phyloP scores from a whole-genome alignment of 1,140 invertebrate genomes.

The Ganaspis sp. region DNA sequence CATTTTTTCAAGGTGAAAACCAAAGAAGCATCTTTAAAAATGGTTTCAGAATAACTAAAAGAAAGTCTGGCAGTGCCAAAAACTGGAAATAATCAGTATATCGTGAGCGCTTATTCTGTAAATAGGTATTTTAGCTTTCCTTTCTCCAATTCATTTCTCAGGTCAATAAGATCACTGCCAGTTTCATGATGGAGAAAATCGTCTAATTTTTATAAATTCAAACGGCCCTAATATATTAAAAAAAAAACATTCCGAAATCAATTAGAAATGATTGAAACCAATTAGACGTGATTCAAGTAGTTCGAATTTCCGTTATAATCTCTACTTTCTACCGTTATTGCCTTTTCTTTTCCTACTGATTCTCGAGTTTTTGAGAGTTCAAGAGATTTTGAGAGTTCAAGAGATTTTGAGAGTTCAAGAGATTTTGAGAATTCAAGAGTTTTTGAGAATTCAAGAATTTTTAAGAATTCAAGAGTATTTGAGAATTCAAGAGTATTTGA shows the following conservation, averaged over 20 bases:
- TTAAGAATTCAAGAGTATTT: background rate
- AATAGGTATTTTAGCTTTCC: background rate
- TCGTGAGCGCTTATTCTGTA: slow-evolving; percentile 5
- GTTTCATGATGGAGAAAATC: background rate
- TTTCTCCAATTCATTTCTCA: background rate
- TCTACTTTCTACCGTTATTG: background rate
- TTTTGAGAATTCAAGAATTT: background rate
- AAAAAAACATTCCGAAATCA: slow-evolving; percentile 17
- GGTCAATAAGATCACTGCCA: background rate
- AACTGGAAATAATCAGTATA: background rate
- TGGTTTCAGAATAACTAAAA: background rate
- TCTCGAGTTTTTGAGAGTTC: too few species aligned
- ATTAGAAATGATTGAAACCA: background rate
- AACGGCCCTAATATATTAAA: background rate
- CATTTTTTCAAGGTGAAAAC: background rate
- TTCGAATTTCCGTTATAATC: too few species aligned
- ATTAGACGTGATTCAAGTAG: background rate
- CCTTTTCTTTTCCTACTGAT: background rate
- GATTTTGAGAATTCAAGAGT: too few species aligned
- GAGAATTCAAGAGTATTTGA: too few species aligned
- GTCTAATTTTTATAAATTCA: background rate
- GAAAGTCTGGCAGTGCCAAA: slow-evolving; percentile 7
- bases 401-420: too few species aligned
- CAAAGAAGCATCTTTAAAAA: slow-evolving; percentile 19
- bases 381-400: too few species aligned